Evolutionary conservation across 2,888 invertebrate genomes (phyloP), one percentile per base, ranked within the genome.

Genomic region (Ophraella communa): DNA sequence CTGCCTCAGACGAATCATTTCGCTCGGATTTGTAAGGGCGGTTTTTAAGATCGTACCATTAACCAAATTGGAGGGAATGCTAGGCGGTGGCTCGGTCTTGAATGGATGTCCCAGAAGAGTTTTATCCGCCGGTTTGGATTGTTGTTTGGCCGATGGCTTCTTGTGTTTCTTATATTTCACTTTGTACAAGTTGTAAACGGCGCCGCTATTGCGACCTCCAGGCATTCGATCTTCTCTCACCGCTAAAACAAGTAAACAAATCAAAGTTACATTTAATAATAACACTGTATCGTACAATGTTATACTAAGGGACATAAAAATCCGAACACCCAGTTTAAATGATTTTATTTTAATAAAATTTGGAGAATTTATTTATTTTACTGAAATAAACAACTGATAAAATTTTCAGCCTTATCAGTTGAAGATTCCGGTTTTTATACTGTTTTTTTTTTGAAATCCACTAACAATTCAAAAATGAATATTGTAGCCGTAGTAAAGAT

Each of bases 211-310:
- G 63, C 98, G 88, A 58, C 98, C 98, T 42, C 98, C 98, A n/a
- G 98, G 98, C 98, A 98, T 99, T 77, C 98, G 88, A 83, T 99
- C 98, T 83, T 99, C 98, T 77, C 98, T 89, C 67, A 99, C 98
- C 79, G 98, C 98, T 96, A 72, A 67, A 61, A 51, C 73, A 73
- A 11, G 11, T 10, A 30, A 11, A 30, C 1, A 30, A 3, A 4
- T 8, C 27, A 3, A 11, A 10, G 4, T 27, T 27, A 0, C 27
- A 27, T 10, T 30, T 30, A 11, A 30, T 2, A 27, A 27, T 2
- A 51, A 23, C 21, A 51, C 10, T 11, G n/a, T 0, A 3, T 5
- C 5, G n/a, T n/a, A n/a, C n/a, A n/a, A n/a, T n/a, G n/a, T n/a
- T n/a, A n/a, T n/a, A n/a, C n/a, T n/a, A n/a, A n/a, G n/a, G n/a